phyloP scores from a whole-genome alignment of 2,797 vertebrate species.

The Coluber constrictor region DNA sequence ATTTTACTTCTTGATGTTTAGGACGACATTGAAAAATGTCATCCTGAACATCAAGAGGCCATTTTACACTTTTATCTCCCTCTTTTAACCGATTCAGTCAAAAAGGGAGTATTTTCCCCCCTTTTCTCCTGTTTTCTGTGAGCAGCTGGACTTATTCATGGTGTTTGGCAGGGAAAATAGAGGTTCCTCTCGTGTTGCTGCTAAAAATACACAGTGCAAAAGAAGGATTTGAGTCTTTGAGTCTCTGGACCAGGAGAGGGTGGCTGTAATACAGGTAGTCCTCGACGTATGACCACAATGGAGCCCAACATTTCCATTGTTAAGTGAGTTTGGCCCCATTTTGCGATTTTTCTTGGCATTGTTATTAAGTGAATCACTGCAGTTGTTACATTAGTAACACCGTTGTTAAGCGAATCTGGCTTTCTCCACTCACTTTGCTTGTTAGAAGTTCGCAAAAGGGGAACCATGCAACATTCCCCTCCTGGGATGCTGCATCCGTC shows the following conservation, averaged over 20 bases:
- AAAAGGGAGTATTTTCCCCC: neutral
- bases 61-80: neutral
- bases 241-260: conserved; percentile 21
- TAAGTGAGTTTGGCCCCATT: neutral
- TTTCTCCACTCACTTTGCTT: neutral
- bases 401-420: neutral
- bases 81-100: neutral
- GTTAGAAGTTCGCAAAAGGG: neutral
- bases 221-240: neutral
- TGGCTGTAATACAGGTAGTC: conserved; percentile 16
- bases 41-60: neutral
- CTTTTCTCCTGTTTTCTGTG: neutral
- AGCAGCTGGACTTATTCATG: neutral
- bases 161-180: neutral
- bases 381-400: neutral
- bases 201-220: neutral
- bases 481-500: fast-evolving
- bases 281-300: neutral
- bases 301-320: neutral
- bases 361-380: neutral
- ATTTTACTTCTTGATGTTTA: too few relatives aligned
- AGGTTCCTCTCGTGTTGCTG: neutral
- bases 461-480: fast-evolving
- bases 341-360: neutral
- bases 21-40: neutral